phyloP scores from a whole-genome alignment of 2,113 vertebrate genomes.

The Murina feae region DNA sequence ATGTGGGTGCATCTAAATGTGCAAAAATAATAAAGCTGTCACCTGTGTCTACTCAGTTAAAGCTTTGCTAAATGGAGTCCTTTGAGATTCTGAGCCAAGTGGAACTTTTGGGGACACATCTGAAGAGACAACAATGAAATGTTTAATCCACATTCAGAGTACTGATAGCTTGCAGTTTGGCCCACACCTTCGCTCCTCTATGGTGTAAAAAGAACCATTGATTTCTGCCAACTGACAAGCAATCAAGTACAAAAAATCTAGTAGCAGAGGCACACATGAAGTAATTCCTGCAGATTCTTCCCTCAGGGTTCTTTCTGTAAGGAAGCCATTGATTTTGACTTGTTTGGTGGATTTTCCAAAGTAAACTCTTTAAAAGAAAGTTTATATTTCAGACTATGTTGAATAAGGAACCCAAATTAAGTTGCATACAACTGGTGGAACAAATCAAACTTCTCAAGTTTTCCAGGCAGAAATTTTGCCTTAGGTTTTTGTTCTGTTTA shows the following conservation, averaged over 20 bases:
- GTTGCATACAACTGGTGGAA: constrained; percentile 33
- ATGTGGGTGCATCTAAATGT: constrained; percentile 50
- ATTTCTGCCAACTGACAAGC: constrained; percentile 73
- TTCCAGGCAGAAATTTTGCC: constrained; percentile 27
- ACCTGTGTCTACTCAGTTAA: constrained; percentile 70
- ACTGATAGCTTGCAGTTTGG: constrained; percentile 26
- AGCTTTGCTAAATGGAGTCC: constrained; percentile 48
- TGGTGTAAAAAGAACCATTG: constrained; percentile 64
- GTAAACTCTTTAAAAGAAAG: constrained; percentile 44
- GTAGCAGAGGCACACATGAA: constrained; percentile 52
- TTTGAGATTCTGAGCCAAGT: constrained; percentile 50
- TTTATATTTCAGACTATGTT: constrained; percentile 46
- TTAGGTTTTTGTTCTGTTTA: constrained; percentile 43
- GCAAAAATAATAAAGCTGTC: constrained; percentile 67
- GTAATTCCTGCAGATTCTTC: constrained; percentile 71
- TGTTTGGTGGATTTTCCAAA: constrained; percentile 68
- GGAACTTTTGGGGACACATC: constrained; percentile 42
- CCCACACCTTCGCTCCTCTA: constrained; percentile 32
- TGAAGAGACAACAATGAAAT: constrained; percentile 9
- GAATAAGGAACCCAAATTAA: constrained; percentile 50
- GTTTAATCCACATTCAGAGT: constrained; percentile 56
- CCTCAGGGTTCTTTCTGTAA: constrained; percentile 52
- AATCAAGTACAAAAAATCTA: constrained; percentile 72
- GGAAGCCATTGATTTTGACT: constrained; percentile 63
- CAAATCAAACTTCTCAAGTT: constrained; percentile 50